phyloP scores from a whole-genome alignment of 2,113 vertebrate species.

The Upupa epops region DNA sequence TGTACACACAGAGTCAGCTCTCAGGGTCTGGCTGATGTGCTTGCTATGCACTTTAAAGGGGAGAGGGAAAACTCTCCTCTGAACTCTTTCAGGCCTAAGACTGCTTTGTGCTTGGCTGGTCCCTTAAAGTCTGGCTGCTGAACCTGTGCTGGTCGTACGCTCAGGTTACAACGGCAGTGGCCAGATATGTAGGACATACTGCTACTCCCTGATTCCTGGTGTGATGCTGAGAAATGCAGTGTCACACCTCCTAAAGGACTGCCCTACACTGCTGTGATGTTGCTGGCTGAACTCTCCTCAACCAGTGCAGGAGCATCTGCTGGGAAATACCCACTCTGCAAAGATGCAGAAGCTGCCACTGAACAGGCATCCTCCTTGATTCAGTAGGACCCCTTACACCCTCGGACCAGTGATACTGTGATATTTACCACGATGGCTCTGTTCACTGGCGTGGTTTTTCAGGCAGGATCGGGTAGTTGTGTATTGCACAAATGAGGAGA shows the following conservation, averaged over 20 bases:
- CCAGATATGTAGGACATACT: neutral
- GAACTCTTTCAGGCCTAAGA: neutral
- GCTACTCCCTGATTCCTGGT: neutral
- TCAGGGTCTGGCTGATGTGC: neutral
- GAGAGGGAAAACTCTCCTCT: neutral
- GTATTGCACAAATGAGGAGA: neutral
- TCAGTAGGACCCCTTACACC: neutral
- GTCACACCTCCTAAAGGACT: neutral
- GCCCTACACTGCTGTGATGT: neutral
- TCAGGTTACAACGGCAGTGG: neutral
- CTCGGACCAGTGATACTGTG: neutral
- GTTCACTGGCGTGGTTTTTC: neutral
- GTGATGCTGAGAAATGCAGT: neutral
- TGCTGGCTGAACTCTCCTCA: neutral
- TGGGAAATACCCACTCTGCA: neutral
- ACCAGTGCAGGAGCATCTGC: neutral
- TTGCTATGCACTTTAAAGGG: neutral
- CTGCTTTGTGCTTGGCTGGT: neutral
- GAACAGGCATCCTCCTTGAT: neutral
- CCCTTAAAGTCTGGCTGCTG: neutral
- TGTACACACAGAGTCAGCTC: neutral
- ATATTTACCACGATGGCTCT: neutral
- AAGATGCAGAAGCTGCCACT: neutral
- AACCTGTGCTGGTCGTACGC: neutral
- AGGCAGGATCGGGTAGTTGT: neutral